phyloP scores from a whole-genome alignment of 2,797 vertebrate species.

The Megaceryle alcyon region DNA sequence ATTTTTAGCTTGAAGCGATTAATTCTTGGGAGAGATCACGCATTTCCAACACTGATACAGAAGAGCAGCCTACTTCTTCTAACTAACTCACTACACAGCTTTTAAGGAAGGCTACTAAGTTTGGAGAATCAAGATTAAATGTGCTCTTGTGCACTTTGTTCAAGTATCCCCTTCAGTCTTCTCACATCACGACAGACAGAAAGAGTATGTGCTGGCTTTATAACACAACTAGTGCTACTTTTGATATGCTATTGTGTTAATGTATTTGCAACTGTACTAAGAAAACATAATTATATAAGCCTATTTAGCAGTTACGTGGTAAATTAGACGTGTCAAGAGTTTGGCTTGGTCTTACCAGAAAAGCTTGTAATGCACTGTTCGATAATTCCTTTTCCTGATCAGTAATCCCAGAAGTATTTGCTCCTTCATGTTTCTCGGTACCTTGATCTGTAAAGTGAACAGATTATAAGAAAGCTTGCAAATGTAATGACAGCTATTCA shows the following conservation, averaged over 20 bases:
- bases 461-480: neutral
- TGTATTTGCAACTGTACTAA: neutral
- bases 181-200: neutral
- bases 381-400: slow-evolving; percentile 94
- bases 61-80: neutral
- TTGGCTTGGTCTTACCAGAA: slow-evolving; percentile 80
- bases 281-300: neutral
- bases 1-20: neutral
- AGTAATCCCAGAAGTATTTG: slow-evolving; percentile 83
- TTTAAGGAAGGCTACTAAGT: neutral
- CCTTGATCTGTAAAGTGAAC: slow-evolving; percentile 83
- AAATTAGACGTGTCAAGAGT: neutral
- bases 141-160: accelerated
- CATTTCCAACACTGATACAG: neutral
- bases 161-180: neutral
- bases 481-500: neutral
- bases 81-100: neutral
- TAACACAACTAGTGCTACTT: neutral
- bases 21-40: neutral
- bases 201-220: neutral
- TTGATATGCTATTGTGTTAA: neutral
- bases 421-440: slow-evolving; percentile 88
- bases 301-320: neutral
- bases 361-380: slow-evolving; percentile 86
- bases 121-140: neutral